Percentiles rank a stretch among this genome's conserved stretches.
Conservation (phyloP, 2,113 vertebrate species). For the Phyllopteryx taeniolatus region DNA sequence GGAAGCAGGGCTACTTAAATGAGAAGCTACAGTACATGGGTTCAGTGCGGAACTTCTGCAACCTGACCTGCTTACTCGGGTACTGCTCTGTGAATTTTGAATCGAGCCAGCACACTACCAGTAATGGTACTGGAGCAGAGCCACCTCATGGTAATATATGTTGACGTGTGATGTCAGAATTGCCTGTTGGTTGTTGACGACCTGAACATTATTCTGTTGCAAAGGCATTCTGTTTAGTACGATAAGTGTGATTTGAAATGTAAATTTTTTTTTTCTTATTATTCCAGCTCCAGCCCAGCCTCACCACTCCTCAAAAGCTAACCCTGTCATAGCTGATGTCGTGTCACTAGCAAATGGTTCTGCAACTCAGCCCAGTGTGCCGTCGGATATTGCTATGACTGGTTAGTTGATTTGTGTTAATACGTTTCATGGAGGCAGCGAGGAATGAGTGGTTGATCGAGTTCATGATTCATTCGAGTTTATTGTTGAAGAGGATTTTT, state of each 20-base stretch:
- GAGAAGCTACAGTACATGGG: slow-evolving; percentile 92
- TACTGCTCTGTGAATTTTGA: slow-evolving; percentile 78
- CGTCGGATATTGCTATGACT: slow-evolving; percentile 86
- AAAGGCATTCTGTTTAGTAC: neutral
- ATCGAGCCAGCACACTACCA: slow-evolving; percentile 69
- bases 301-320: slow-evolving; percentile 75
- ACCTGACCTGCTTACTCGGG: slow-evolving; percentile 85
- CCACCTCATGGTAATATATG: slow-evolving; percentile 43
- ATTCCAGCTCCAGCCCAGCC: slow-evolving; percentile 50
- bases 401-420: slow-evolving; percentile 65
- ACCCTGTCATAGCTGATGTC: slow-evolving; percentile 91
- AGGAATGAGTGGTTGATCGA: neutral
- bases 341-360: slow-evolving; percentile 90
- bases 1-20: slow-evolving; percentile 87
- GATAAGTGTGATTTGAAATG: neutral
- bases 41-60: slow-evolving; percentile 92
- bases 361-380: slow-evolving; percentile 83
- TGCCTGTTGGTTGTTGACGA: neutral
- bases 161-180: neutral
- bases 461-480: too few relatives aligned
- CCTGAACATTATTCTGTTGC: neutral
- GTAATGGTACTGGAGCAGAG: slow-evolving; percentile 47
- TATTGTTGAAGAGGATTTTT: too few relatives aligned
- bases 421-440: neutral
- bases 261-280: neutral